Evolutionary conservation across 2,888 invertebrate species (phyloP).

Genomic region (Pandemis cinnamomeana): DNA sequence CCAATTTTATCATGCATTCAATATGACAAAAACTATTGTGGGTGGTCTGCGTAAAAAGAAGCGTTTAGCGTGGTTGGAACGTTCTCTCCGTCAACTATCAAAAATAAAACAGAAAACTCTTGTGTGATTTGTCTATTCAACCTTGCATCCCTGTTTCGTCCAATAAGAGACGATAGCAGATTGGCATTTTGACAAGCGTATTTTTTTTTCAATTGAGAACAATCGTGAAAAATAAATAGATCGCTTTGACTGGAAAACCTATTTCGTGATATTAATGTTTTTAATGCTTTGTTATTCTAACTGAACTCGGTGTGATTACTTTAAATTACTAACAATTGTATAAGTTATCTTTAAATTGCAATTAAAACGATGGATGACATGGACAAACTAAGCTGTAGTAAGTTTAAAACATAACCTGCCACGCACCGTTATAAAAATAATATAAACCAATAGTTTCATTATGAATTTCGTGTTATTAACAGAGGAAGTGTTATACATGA

Average conservation of each 20-base stretch:
- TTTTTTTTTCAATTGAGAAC: background rate
- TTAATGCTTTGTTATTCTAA: background rate
- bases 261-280: background rate
- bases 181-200: background rate
- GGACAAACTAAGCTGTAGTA: conserved; percentile 78
- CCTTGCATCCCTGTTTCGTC: background rate
- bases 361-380: conserved; percentile 64
- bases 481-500: conserved; percentile 75
- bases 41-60: background rate
- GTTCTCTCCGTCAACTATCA: background rate
- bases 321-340: conserved; percentile 1
- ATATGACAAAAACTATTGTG: no score
- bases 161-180: background rate
- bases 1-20: no score
- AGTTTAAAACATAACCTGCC: conserved; percentile 50
- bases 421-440: conserved; percentile 20
- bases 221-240: background rate
- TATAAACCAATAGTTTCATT: conserved; percentile 18
- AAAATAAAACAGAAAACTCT: background rate
- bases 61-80: conserved; percentile 2
- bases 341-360: background rate
- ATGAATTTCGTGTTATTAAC: conserved; percentile 51
- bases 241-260: no score
- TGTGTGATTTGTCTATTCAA: background rate
- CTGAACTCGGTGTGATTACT: conserved; percentile 27